Base-by-base conservation (phyloP, 2,113 vertebrate species). In the Prunella himalayana region DNA sequence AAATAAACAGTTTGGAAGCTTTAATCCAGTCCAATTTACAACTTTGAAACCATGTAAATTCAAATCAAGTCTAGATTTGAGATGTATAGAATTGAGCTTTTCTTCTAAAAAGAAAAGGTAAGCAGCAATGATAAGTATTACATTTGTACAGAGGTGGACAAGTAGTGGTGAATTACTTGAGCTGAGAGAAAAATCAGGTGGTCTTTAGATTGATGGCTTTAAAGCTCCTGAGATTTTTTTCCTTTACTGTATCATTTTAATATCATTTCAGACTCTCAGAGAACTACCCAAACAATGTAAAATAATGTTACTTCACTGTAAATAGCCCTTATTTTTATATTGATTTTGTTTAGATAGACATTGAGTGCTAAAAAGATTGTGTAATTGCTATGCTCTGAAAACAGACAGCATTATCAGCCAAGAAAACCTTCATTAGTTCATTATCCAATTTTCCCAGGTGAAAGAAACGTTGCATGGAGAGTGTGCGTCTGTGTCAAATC, bases 391-490 rank as follows among this genome's bases (percentile, higher is more conserved):
- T 10, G 11, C 78, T 94, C 79, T 86, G 82, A 92, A 97, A 93
- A 94, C 19, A 80, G 49, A 31, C 44, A 78, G 31, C 28, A 61
- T 82, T 93, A 94, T 82, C 78, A 90, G 88, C 72, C 90, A 92
- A 89, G 80, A 94, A 98, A 96, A 85, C 91, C 87, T 92, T 97
- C 87, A 95, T 97, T 93, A 91, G 76, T 86, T 93, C 90, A 94
- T 96, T 95, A 73, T 64, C 63, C 76, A 91, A 65, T 86, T 96
- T 93, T 96, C 92, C 77, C 82, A 98, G 93, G 91, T 97, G 92
- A 96, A 97, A 95, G 86, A 94, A 95, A 94, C 15, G 85, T 93
- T 68, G 3, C 59, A 76, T 22, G 35, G 60, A 63, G 88, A 56
- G 64, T 39, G 41, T 77, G 44, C 69, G 87, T 87, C 93, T 45